Evolutionary conservation across 1,140 invertebrate genomes (phyloP).

Genomic region (Ceratina australensis): DNA sequence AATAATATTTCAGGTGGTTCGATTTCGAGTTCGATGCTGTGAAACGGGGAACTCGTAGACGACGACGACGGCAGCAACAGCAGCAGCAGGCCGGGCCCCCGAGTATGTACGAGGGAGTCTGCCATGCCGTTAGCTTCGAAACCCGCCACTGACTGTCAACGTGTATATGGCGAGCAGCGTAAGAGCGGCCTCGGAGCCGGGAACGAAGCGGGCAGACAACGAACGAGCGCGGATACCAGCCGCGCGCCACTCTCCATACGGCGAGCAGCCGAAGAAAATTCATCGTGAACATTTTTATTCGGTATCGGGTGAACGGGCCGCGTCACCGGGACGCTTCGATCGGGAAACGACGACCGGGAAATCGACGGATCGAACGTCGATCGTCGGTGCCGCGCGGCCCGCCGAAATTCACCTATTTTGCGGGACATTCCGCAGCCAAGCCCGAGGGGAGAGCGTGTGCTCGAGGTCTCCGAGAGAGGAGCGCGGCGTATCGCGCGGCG

Average conservation of each 20-base stretch:
- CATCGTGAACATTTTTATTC: slow-evolving; percentile 73
- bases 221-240: slow-evolving; percentile 30
- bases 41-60: slow-evolving; percentile 48
- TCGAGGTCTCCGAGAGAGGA: slow-evolving; percentile 49
- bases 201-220: slow-evolving; percentile 38
- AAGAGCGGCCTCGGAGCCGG: slow-evolving; percentile 54
- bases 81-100: slow-evolving; percentile 41
- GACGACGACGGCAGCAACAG: not conserved
- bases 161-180: slow-evolving; percentile 57
- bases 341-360: slow-evolving; percentile 47
- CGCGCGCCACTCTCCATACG: slow-evolving; percentile 62
- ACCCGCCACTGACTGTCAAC: slow-evolving; percentile 64
- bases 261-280: slow-evolving; percentile 71
- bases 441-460: slow-evolving; percentile 54
- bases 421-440: slow-evolving; percentile 59
- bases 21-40: slow-evolving; percentile 38
- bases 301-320: slow-evolving; percentile 52
- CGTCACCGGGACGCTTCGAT: slow-evolving; percentile 53
- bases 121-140: slow-evolving; percentile 60
- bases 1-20: not conserved
- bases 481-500: slow-evolving; percentile 46
- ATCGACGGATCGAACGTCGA: slow-evolving; percentile 44
- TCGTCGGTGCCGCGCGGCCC: slow-evolving; percentile 13
- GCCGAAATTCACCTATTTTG: slow-evolving; percentile 59
- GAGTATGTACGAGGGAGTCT: slow-evolving; percentile 46